phyloP scores from a whole-genome alignment of 2,797 vertebrate species.

The Danio tinwini region DNA sequence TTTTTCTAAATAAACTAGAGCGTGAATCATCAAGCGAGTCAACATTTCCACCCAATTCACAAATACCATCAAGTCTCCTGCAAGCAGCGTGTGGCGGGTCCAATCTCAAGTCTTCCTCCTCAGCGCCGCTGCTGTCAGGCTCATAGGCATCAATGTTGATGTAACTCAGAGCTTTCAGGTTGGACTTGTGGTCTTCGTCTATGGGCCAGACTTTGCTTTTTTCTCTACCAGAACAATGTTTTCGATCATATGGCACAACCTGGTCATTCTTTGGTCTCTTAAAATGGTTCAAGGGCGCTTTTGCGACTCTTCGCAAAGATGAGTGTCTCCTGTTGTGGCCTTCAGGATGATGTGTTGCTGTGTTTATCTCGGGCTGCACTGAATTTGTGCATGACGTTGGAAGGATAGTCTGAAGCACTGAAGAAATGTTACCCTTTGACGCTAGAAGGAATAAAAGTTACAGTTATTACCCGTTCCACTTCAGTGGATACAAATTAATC shows the following conservation, averaged over 20 bases:
- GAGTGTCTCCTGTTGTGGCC: conserved; percentile 33
- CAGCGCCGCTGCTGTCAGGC: conserved; percentile 73
- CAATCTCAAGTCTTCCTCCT: conserved; percentile 64
- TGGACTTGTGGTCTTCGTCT: conserved; percentile 29
- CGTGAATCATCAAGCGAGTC: conserved; percentile 62
- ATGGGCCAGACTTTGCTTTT: conserved; percentile 54
- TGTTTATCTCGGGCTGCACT: conserved; percentile 38
- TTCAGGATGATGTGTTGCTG: conserved; percentile 32
- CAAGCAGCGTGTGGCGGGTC: conserved; percentile 61
- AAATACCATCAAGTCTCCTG: conserved; percentile 65
- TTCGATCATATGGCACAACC: conserved; percentile 39
- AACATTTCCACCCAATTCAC: conserved; percentile 65
- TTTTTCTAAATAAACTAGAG: conserved; percentile 57
- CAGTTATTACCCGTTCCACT: neutral
- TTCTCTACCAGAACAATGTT: conserved; percentile 31
- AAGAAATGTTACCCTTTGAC: conserved; percentile 57
- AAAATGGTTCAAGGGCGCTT: conserved; percentile 31
- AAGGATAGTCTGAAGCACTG: conserved; percentile 60
- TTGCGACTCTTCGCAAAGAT: conserved; percentile 22
- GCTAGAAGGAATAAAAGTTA: conserved; percentile 39
- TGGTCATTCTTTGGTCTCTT: conserved; percentile 61
- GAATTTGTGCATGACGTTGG: conserved; percentile 52
- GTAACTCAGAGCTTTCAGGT: conserved; percentile 70
- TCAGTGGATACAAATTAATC: neutral
- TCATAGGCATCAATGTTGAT: conserved; percentile 76